Evolutionary conservation across 92 coral and sea anemone genomes (phyloP).

Genomic region (Epizoanthus stellaris): DNA sequence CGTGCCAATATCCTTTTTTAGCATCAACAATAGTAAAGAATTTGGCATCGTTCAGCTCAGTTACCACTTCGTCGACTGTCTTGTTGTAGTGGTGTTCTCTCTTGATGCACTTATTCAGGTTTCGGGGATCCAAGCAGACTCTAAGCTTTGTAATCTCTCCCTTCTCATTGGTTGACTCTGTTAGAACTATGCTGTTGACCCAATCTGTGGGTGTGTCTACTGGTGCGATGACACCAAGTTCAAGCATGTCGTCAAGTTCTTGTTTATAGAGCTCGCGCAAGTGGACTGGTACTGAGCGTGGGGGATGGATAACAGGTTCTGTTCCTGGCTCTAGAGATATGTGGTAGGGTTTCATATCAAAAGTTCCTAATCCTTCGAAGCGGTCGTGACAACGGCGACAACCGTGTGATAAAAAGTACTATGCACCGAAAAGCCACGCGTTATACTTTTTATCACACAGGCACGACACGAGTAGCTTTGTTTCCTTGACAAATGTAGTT

Average conservation of each 20-base stretch:
- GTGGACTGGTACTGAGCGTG: slow-evolving; percentile 44
- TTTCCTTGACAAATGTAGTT: too few relatives aligned
- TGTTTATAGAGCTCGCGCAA: slow-evolving; percentile 20
- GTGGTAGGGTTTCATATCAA: slow-evolving; percentile 70
- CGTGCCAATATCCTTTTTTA: slow-evolving; percentile 27
- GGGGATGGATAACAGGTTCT: slow-evolving; percentile 61
- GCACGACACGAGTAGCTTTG: too few relatives aligned
- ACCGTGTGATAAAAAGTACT: too few relatives aligned
- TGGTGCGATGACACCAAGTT: slow-evolving; percentile 57
- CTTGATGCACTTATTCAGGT: slow-evolving; percentile 50
- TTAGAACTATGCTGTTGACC: slow-evolving; percentile 63
- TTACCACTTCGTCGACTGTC: slow-evolving; percentile 41
- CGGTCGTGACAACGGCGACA: too few relatives aligned
- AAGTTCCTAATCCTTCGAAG: slow-evolving; percentile 48
- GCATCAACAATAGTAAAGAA: slow-evolving; percentile 64
- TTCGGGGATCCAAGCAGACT: slow-evolving; percentile 42
- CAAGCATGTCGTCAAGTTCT: slow-evolving; percentile 56
- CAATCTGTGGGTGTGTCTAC: slow-evolving; percentile 64
- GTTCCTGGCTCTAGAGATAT: slow-evolving; percentile 55
- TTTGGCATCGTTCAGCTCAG: slow-evolving; percentile 53
- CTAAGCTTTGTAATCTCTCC: slow-evolving; percentile 54
- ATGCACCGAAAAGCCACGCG: too few relatives aligned
- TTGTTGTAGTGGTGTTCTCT: slow-evolving; percentile 35
- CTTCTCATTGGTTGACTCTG: slow-evolving; percentile 52
- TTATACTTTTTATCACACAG: too few relatives aligned